Evolutionary conservation across 2,797 vertebrate species (phyloP).

Genomic region (Ibycter americanus): DNA sequence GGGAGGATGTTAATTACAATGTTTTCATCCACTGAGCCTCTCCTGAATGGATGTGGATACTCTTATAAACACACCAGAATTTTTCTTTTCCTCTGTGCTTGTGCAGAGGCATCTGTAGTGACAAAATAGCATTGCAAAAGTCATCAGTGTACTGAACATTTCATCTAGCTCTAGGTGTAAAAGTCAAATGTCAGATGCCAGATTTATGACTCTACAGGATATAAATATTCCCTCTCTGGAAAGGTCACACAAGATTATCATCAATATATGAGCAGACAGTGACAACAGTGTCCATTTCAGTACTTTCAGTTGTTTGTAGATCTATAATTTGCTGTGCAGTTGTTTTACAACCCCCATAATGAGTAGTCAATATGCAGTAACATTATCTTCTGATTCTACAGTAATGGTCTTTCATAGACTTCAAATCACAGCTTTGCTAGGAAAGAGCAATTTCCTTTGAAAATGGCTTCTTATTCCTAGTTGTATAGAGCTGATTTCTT

Average conservation of each 20-base stretch:
- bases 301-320: conserved; percentile 12
- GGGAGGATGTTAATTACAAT: background rate
- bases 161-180: conserved; percentile 39
- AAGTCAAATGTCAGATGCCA: conserved; percentile 64
- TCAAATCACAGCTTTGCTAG: background rate
- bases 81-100: conserved; percentile 13
- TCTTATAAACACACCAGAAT: background rate
- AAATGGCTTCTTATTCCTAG: background rate
- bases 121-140: conserved; percentile 55
- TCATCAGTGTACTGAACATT: conserved; percentile 51
- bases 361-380: conserved; percentile 34
- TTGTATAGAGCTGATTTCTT: background rate
- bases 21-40: background rate
- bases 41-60: background rate
- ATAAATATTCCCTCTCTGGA: conserved; percentile 58
- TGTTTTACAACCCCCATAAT: conserved; percentile 52
- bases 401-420: background rate
- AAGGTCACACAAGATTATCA: conserved; percentile 59
- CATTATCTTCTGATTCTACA: background rate
- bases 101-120: conserved; percentile 52
- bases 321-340: conserved; percentile 49
- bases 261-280: conserved; percentile 49
- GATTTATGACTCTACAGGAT: conserved; percentile 45
- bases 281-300: conserved; percentile 34
- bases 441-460: background rate